A percentile compares a stretch with the other conserved stretches of the same genome.
Evolutionary conservation across 1,140 invertebrate species (phyloP).

Genomic region (Coenobita brevimanus): DNA sequence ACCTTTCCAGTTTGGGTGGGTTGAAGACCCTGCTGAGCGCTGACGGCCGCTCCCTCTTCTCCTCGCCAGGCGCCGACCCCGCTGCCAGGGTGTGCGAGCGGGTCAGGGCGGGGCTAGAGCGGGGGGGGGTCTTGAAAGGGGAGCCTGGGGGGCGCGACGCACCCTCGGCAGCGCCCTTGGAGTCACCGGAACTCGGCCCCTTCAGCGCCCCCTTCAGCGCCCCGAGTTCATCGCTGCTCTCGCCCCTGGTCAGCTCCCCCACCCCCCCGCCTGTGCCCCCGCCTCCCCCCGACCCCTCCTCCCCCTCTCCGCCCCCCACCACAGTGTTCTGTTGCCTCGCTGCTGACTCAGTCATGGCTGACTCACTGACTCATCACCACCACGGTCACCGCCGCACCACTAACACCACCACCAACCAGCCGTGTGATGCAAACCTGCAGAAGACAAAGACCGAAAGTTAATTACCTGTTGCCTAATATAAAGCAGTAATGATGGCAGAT

Average conservation of each 20-base stretch:
- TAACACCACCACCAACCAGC: too few relatives aligned
- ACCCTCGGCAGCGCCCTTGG: neutral
- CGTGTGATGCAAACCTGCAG: too few relatives aligned
- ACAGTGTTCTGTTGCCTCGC: too few relatives aligned
- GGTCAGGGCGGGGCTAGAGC: conserved; percentile 42
- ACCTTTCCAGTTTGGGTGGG: conserved; percentile 59
- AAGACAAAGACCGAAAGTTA: too few relatives aligned
- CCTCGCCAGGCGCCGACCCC: conserved; percentile 8
- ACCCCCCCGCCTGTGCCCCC: neutral
- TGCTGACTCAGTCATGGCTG: too few relatives aligned
- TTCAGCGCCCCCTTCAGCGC: conserved; percentile 27
- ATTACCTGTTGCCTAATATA: too few relatives aligned
- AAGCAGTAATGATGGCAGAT: too few relatives aligned
- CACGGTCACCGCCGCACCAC: too few relatives aligned
- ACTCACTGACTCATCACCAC: too few relatives aligned
- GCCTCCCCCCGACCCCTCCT: too few relatives aligned
- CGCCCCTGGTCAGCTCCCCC: neutral
- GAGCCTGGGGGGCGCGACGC: conserved; percentile 23
- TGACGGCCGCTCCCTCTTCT: conserved; percentile 45
- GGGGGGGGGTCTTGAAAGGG: conserved; percentile 25
- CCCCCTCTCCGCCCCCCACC: too few relatives aligned
- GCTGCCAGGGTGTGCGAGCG: conserved; percentile 50
- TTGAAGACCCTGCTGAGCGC: conserved; percentile 60
- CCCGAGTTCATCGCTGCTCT: conserved; percentile 31
- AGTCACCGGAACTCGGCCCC: neutral